Percentiles rank a stretch among this genome's conserved stretches.
Conservation (phyloP, 2,888 invertebrate genomes). For the Noctua fimbriata region DNA sequence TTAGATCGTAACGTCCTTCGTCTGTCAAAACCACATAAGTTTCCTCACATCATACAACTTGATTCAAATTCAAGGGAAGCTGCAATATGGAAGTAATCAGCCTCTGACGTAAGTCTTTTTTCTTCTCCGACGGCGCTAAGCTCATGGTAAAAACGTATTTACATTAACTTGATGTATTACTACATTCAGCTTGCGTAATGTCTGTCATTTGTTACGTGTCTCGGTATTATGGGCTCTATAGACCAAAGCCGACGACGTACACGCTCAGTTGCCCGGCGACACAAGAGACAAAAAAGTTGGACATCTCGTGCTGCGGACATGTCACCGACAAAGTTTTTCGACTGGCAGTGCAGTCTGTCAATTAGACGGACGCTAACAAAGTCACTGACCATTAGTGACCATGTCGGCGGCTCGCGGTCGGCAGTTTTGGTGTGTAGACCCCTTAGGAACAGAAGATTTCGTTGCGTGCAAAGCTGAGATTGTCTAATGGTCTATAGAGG, state of each 20-base stretch:
- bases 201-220: conserved; percentile 49
- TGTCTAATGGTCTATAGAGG: background rate
- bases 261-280: background rate
- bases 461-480: background rate
- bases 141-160: conserved; percentile 53
- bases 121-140: conserved; percentile 48
- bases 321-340: background rate
- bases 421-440: background rate
- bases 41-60: conserved; percentile 13
- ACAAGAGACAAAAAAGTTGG: background rate
- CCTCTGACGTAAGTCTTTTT: conserved; percentile 58
- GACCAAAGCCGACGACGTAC: background rate
- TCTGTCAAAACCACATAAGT: background rate
- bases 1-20: background rate
- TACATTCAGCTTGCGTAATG: conserved; percentile 43
- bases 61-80: conserved; percentile 43
- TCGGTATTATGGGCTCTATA: background rate
- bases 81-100: conserved; percentile 53
- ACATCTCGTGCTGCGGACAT: background rate
- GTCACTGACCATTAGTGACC: background rate
- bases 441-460: background rate
- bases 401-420: background rate
- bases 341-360: background rate
- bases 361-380: background rate
- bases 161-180: conserved; percentile 54